These are phyloP conservation scores for Bos taurus DNA, from an alignment of 2,113 vertebrate species.

Conservation along the genomic window ARS-UCD2.0 NC_037351.1:18906001-18906500, in stretches of 20 bases:
- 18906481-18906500: background rate
- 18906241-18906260: background rate
- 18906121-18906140: constrained; percentile 43
- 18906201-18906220: background rate
- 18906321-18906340: background rate
- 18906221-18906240: background rate
- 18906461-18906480: background rate
- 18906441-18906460: background rate
- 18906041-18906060: constrained; percentile 40
- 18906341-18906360: background rate
- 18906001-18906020: constrained; percentile 11
- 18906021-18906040: constrained; percentile 45
- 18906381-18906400: background rate
- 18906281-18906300: background rate
- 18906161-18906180: background rate
- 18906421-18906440: background rate
- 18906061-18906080: background rate
- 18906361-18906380: background rate
- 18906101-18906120: constrained; percentile 29
- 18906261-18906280: background rate
- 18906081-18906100: background rate
- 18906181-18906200: background rate
- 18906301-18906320: background rate
- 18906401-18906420: background rate
- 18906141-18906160: background rate